These are phyloP conservation scores for Clarias laeviceps DNA, from an alignment of 2,797 vertebrate species.

Conservation along the genomic window DNA sequence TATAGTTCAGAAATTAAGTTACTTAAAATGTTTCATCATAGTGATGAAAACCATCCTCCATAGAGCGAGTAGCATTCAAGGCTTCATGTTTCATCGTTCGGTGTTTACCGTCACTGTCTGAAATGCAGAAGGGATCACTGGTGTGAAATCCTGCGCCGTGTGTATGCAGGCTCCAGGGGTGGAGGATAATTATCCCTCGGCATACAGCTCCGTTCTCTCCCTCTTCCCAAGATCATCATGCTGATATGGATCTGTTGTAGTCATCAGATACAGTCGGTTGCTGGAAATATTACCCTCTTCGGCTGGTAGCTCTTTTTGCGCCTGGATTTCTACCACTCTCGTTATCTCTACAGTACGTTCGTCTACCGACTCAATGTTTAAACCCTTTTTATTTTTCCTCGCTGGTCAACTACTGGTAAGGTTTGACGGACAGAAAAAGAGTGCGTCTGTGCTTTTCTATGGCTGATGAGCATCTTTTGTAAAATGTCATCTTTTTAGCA, in stretches of 20 bases:
- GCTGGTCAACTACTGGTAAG: neutral
- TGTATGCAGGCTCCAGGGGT: conserved; percentile 56
- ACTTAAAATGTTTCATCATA: neutral
- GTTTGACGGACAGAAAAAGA: conserved; percentile 1
- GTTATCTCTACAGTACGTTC: neutral
- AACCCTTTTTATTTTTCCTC: conserved; percentile 7
- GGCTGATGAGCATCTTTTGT: conserved; percentile 47
- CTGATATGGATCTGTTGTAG: conserved; percentile 74
- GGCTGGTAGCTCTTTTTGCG: conserved; percentile 67
- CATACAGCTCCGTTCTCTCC: conserved; percentile 64
- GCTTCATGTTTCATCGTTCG: conserved; percentile 17
- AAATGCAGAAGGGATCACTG: conserved; percentile 20
- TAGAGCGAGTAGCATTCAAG: neutral
- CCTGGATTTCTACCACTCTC: conserved; percentile 57
- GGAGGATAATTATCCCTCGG: conserved; percentile 69
- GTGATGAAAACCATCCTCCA: neutral
- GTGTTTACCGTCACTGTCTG: conserved; percentile 8
- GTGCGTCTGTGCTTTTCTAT: conserved; percentile 20
- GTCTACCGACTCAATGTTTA: conserved; percentile 55
- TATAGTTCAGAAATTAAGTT: neutral
- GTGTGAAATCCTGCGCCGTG: conserved; percentile 39
- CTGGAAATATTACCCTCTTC: conserved; percentile 66
- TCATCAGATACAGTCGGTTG: conserved; percentile 69
- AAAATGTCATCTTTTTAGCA: conserved; percentile 22
- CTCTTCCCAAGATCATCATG: conserved; percentile 60